Base-by-base conservation (phyloP, 2,797 vertebrate species). In the Pristis pectinata region DNA sequence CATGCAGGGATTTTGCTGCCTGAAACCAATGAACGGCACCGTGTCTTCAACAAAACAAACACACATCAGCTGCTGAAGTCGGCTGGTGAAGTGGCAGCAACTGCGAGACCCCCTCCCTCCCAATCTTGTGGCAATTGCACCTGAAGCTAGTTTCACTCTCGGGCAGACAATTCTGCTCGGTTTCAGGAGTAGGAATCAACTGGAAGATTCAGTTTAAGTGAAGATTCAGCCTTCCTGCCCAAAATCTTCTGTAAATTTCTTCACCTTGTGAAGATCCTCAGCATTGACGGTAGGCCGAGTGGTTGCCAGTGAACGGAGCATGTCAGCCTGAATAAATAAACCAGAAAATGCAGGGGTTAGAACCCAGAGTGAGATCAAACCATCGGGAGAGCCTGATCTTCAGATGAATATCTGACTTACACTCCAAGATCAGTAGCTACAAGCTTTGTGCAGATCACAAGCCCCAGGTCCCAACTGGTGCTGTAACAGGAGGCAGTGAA, bases 191-290 rank as follows among this genome's bases (percentile, higher is more conserved):
- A 30, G 93, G 93, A 94, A 83, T 53, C n/a, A 76, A 95, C 61
- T 94, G 44, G 92, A 53, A 74, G 70, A 94, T 74, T 53, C 49
- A 94, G 49, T 34, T 94, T 76, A 53, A 49, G 11, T 76, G 92
- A 94, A 76, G 92, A 70, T 94, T 98, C 97, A 99, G 95, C 99
- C 98, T 96, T 99, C 99, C 96, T 99, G 99, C 95, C 99, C 99
- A 97, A 99, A 99, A 97, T 99, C 98, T 37, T 99, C 99, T 64
- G 98, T 98, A 97, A 99, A 99, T 97, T 99, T 99, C 97, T 98
- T 98, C 95, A 99, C 98, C 97, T 98, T 99, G 94, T 99, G 96
- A 79, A 99, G 97, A 95, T 99, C 99, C 0, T 99, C 99, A 0
- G 97, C 95, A 94, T 99, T 99, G 95, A 99, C 98, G 0, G 99